Evolutionary conservation across 2,113 vertebrate genomes (phyloP), one percentile per base, ranked within the genome.

Genomic region (Aplodontia rufa): DNA sequence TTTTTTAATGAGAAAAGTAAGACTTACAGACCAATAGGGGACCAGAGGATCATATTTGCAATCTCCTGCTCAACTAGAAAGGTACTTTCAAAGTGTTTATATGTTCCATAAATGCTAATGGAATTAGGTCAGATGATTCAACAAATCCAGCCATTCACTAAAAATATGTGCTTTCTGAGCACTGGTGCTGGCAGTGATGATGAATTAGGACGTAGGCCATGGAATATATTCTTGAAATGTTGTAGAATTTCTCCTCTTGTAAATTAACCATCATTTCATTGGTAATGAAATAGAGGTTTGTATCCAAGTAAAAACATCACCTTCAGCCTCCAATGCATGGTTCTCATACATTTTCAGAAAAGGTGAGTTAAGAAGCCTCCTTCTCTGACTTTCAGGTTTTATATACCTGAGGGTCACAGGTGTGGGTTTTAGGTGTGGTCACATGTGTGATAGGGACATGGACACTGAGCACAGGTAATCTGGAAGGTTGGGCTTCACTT

Each of bases 1-100:
- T 97, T 96, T 86, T 87, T 94, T 93, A 97, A 82, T 96, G 96
- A 95, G 37, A 94, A 94, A 94, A 89, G 94, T 20, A 60, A n/a
- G 83, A 14, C 62, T 87, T 83, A 47, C 17, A 6, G 14, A 64
- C 64, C 84, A 82, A 83, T 32, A 68, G 47, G 74, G 51, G 78
- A 74, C 60, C 49, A 28, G 64, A 75, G 51, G n/a, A n/a, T n/a
- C n/a, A n/a, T n/a, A n/a, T n/a, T 69, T 37, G 45, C 40, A 60
- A 13, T 79, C 53, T 75, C 51, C 64, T 88, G 58, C n/a, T 60
- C 17, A 72, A 28, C 37, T 71, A 5, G 47, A 64, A 92, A 71
- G 76, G 42, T 5, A 30, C 82, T 84, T 64, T 60, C 26, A 78
- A 82, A 86, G 9, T n/a, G 35, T 68, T 95, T 90, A 20, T 51